Conservation (phyloP, 37 sponge, comb jelly and placozoan genomes). For the Chondrosia reniformis region DNA sequence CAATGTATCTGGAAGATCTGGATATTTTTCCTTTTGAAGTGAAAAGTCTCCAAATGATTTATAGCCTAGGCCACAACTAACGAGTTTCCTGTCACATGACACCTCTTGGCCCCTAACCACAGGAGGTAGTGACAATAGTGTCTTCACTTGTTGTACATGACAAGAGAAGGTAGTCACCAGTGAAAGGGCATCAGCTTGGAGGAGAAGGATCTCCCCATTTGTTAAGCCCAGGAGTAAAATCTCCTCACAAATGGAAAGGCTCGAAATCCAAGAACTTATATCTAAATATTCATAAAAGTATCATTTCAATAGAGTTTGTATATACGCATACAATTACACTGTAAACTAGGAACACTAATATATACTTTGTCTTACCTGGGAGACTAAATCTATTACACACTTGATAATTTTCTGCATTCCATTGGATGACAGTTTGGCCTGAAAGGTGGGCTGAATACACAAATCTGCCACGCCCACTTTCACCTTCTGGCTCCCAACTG, state of each 20-base stretch:
- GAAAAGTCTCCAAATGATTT: background rate
- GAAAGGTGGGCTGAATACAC: constrained; percentile 55
- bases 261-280: constrained; percentile 33
- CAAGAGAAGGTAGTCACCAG: constrained; percentile 18
- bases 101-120: background rate
- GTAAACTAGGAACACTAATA: too few relatives aligned
- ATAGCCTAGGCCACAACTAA: constrained; percentile 2
- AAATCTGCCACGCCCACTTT: background rate
- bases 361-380: too few relatives aligned
- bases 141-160: constrained; percentile 10
- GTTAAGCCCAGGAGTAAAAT: constrained; percentile 47
- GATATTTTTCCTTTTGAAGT: background rate
- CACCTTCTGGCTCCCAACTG: background rate
- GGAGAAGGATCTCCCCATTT: constrained; percentile 43
- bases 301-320: too few relatives aligned
- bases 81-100: background rate
- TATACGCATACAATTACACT: too few relatives aligned
- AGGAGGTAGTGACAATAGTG: background rate
- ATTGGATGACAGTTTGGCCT: constrained; percentile 58
- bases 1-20: background rate
- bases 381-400: too few relatives aligned
- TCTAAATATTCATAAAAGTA: too few relatives aligned
- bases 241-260: constrained; percentile 23
- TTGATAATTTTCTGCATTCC: too few relatives aligned
- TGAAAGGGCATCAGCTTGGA: constrained; percentile 26